phyloP scores from a whole-genome alignment of 1,140 invertebrate genomes.

The Maconellicoccus hirsutus region DNA sequence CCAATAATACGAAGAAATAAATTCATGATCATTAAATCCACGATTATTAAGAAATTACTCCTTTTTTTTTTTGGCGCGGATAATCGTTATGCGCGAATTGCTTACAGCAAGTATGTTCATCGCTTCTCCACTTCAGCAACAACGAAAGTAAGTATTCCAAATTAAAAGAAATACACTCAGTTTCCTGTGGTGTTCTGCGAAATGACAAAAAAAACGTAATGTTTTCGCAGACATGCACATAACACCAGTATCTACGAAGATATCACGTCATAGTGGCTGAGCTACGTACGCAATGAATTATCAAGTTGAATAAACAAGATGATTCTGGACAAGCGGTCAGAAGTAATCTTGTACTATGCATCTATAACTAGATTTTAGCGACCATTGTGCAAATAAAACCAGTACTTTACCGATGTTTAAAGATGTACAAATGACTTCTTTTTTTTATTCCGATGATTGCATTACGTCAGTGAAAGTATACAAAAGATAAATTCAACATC shows the following conservation, averaged over 20 bases:
- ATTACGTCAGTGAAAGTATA: conserved; percentile 4
- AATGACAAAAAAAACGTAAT: too few species aligned
- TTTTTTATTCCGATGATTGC: neutral
- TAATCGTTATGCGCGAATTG: neutral
- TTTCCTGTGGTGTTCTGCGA: too few species aligned
- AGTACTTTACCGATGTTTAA: neutral
- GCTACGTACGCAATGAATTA: neutral
- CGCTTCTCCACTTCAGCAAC: neutral
- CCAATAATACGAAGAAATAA: neutral
- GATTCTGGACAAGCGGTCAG: neutral
- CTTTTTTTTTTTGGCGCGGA: neutral
- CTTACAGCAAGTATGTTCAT: neutral
- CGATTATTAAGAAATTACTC: neutral
- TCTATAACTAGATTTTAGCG: neutral
- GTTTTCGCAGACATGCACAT: too few species aligned
- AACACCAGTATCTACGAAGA: too few species aligned
- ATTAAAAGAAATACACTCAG: too few species aligned
- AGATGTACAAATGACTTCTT: neutral
- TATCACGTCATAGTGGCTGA: neutral
- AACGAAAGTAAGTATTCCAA: too few species aligned
- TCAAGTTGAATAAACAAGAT: neutral
- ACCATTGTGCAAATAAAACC: conserved; percentile 4
- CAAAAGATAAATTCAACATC: neutral
- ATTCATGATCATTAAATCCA: too few species aligned
- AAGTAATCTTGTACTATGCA: neutral